Evolutionary conservation across 2,113 vertebrate species (phyloP).

Genomic region (Rhombomys opimus): DNA sequence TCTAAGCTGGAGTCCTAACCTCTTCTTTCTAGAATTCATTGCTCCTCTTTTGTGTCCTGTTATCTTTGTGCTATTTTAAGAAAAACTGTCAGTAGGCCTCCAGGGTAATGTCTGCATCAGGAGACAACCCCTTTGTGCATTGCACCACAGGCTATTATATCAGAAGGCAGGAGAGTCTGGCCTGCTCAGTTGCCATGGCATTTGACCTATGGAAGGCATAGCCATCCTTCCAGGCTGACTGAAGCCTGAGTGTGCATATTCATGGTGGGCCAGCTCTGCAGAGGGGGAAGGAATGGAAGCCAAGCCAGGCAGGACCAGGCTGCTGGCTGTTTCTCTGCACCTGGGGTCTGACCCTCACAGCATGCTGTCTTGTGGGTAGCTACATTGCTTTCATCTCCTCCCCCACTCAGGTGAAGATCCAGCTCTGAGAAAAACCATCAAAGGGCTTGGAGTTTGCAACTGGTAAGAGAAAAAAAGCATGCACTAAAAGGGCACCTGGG

Average conservation of each 20-base stretch:
- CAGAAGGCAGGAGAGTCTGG: slow-evolving; percentile 34
- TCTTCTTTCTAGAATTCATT: background rate
- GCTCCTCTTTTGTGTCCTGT: background rate
- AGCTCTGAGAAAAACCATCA: background rate
- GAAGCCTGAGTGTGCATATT: slow-evolving; percentile 71
- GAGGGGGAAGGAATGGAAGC: background rate
- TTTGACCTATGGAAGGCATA: slow-evolving; percentile 54
- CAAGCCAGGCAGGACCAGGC: background rate
- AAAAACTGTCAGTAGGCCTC: background rate
- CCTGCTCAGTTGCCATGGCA: slow-evolving; percentile 74
- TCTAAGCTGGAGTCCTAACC: background rate
- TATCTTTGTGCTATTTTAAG: background rate
- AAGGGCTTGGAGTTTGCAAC: background rate
- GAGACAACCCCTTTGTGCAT: slow-evolving; percentile 10
- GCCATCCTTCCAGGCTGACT: background rate
- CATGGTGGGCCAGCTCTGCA: background rate
- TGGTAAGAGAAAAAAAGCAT: background rate
- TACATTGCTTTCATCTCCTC: no score
- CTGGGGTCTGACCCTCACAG: background rate
- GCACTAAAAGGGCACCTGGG: background rate
- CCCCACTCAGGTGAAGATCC: background rate
- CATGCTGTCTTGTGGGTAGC: no score
- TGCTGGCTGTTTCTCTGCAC: background rate
- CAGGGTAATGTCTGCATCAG: background rate
- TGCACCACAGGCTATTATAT: background rate